Conservation (phyloP, 2,888 invertebrate genomes). For the Polia nebulosa region DNA sequence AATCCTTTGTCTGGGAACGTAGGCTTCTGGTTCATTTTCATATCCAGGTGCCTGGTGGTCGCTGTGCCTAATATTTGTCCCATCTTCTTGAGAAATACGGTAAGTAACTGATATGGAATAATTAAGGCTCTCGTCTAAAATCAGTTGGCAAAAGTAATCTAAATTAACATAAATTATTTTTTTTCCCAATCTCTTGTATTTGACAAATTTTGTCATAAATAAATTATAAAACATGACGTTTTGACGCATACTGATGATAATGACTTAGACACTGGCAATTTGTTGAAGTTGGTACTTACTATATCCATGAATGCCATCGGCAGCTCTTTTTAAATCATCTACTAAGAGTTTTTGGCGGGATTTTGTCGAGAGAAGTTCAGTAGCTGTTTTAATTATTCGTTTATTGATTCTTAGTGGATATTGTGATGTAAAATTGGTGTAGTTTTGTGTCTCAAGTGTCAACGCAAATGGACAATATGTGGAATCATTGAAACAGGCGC, state of each 20-base stretch:
- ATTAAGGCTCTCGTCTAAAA: neutral
- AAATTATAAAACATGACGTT: neutral
- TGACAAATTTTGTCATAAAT: constrained; percentile 9
- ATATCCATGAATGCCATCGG: neutral
- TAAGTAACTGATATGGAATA: constrained; percentile 3
- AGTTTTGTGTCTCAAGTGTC: no score
- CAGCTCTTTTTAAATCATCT: neutral
- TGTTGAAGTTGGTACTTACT: neutral
- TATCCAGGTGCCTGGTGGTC: constrained; percentile 68
- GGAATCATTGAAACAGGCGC: no score
- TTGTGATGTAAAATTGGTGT: no score
- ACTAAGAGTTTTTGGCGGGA: no score
- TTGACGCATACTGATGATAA: neutral
- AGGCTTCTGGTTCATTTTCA: constrained; percentile 86
- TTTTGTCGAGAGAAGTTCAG: no score
- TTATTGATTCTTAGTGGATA: no score
- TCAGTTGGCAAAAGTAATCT: constrained; percentile 7
- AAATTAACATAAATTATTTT: constrained; percentile 1
- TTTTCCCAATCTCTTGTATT: neutral
- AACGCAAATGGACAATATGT: no score
- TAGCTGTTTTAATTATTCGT: no score
- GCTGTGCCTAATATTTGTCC: constrained; percentile 78
- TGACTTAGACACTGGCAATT: no score
- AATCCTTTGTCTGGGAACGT: constrained; percentile 94
- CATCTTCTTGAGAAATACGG: constrained; percentile 68